Conservation (phyloP, 2,113 vertebrate genomes). For the Desmodus rotundus region DNA sequence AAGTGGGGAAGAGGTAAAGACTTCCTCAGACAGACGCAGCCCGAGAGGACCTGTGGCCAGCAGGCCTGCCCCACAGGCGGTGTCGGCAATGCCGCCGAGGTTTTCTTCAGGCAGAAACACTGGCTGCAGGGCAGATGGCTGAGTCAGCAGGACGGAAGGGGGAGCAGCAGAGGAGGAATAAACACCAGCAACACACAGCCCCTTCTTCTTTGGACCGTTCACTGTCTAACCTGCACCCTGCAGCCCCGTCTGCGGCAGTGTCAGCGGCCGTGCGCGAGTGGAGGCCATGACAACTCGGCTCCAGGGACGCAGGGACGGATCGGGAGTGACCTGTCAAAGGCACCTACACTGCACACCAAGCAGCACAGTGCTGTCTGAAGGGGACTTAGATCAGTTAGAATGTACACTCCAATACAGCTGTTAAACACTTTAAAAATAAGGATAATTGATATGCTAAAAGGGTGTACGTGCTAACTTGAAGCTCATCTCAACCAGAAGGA, state of each 20-base stretch:
- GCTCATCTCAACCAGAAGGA: too few species aligned
- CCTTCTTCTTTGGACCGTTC: not conserved
- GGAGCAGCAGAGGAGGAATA: not conserved
- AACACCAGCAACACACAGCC: too few species aligned
- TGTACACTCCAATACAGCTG: not conserved
- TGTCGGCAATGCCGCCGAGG: too few species aligned
- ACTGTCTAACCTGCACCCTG: not conserved
- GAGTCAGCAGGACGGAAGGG: not conserved
- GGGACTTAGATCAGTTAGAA: not conserved
- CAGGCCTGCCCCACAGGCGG: not conserved
- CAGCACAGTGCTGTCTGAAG: accelerated
- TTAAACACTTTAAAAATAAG: not conserved
- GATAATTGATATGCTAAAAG: not conserved
- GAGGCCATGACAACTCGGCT: too few species aligned
- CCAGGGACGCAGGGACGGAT: accelerated
- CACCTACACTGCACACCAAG: accelerated
- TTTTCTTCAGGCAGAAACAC: not conserved
- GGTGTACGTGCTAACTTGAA: too few species aligned
- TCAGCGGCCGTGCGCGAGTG: not conserved
- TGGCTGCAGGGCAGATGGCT: not conserved
- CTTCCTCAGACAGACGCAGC: not conserved
- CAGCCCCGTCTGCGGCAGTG: not conserved
- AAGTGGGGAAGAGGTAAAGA: not conserved
- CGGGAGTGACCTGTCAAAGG: accelerated
- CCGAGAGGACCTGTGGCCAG: not conserved